These are phyloP conservation scores for Labrus mixtus DNA, from an alignment of 2,113 vertebrate genomes.

Conservation along the genomic window DNA sequence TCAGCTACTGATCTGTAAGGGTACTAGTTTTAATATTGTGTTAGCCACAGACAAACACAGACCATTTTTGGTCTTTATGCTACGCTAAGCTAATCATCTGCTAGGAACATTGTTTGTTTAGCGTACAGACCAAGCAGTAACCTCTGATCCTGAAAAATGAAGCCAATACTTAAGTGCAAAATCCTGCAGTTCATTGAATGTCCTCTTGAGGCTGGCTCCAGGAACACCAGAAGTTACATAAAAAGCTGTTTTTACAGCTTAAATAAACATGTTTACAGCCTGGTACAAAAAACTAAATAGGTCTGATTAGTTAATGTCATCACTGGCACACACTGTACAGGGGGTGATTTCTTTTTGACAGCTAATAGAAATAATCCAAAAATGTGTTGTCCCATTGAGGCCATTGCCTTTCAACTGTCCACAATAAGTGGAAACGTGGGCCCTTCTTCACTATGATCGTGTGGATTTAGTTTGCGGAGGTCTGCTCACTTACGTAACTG, in stretches of 20 bases:
- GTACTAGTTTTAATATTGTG: not conserved
- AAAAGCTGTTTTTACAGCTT: not conserved
- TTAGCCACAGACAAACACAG: not conserved
- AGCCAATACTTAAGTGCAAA: no score
- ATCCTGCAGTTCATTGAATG: no score
- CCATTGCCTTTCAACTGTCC: not conserved
- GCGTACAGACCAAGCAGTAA: no score
- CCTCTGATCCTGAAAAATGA: no score
- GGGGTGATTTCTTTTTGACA: no score
- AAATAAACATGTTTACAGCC: not conserved
- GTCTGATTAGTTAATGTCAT: no score
- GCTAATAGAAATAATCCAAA: not conserved
- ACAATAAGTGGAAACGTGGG: constrained; percentile 10
- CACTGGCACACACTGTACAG: no score
- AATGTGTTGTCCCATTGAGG: not conserved
- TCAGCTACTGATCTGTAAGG: not conserved
- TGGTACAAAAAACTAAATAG: no score
- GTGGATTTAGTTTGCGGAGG: constrained; percentile 57
- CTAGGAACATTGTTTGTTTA: not conserved
- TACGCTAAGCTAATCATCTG: constrained; percentile 15
- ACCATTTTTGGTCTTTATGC: not conserved
- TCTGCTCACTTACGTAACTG: constrained; percentile 59
- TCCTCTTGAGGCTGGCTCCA: no score
- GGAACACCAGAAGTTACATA: no score
- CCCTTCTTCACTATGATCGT: constrained; percentile 19